A percentile compares a stretch with the other conserved stretches of the same genome.
These are phyloP conservation scores for Sus cebifrons DNA, from an alignment of 2,797 vertebrate species.

Conservation along the genomic window DNA sequence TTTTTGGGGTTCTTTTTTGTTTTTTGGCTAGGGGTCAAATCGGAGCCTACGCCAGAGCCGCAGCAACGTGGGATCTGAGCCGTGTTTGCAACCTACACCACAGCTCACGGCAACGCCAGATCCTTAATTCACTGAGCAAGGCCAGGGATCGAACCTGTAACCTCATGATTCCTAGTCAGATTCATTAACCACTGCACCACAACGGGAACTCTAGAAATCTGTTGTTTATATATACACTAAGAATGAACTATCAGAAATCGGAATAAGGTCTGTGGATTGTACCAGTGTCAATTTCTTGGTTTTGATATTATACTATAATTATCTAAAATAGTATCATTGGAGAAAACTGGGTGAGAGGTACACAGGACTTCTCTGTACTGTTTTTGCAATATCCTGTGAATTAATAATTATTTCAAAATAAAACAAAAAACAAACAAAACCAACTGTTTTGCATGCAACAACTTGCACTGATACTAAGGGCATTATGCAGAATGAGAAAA, in stretches of 20 bases:
- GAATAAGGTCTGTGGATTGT: neutral
- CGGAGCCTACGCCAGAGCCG: too few relatives aligned
- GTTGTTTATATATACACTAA: too few relatives aligned
- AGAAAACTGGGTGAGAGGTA: neutral
- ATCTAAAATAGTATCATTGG: neutral
- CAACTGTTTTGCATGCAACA: neutral
- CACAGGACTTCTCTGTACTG: neutral
- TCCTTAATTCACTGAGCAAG: too few relatives aligned
- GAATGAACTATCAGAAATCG: neutral
- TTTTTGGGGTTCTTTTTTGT: too few relatives aligned
- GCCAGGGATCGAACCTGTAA: too few relatives aligned
- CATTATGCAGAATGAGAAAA: constrained; percentile 5
- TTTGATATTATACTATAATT: neutral
- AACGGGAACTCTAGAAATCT: too few relatives aligned
- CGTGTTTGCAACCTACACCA: too few relatives aligned
- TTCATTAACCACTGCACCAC: too few relatives aligned
- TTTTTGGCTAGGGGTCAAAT: too few relatives aligned
- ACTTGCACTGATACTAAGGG: neutral
- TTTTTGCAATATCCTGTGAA: constrained; percentile 7
- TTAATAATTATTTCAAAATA: neutral
- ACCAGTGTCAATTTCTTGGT: neutral
- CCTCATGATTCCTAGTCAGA: too few relatives aligned
- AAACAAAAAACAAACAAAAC: neutral
- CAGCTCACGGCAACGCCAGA: too few relatives aligned
- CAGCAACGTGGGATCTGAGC: too few relatives aligned